Conservation (phyloP, 2,888 invertebrate genomes). For the Tipula helvola region DNA sequence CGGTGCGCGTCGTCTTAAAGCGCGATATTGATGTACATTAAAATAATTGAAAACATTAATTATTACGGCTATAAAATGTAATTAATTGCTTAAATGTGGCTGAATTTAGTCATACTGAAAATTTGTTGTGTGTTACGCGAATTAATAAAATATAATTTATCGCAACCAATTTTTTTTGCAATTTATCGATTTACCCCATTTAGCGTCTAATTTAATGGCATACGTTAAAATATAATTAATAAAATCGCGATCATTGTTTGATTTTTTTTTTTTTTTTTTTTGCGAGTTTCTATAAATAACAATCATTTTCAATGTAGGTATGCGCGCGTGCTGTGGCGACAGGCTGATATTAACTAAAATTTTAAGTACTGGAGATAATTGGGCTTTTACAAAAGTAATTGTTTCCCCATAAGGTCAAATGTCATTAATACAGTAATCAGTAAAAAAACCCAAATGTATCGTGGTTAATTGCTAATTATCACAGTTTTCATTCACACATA, state of each 20-base stretch:
- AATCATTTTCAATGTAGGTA: background rate
- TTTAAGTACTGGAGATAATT: background rate
- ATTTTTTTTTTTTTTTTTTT: background rate
- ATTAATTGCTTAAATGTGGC: background rate
- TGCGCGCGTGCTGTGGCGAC: background rate
- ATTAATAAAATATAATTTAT: background rate
- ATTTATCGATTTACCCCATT: background rate
- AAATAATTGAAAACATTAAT: background rate
- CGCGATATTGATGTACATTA: conserved; percentile 4
- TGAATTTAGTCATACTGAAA: background rate
- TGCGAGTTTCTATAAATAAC: background rate
- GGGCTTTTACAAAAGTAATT: too few relatives aligned
- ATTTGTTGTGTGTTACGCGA: background rate
- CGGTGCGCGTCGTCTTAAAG: background rate
- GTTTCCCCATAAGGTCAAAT: too few relatives aligned
- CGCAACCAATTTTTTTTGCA: background rate
- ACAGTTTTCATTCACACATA: too few relatives aligned
- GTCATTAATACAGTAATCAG: too few relatives aligned
- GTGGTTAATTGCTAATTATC: too few relatives aligned
- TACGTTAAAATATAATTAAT: background rate
- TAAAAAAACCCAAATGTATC: too few relatives aligned
- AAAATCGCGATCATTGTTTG: background rate
- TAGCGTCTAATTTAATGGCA: background rate
- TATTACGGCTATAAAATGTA: background rate
- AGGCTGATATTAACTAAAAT: background rate